Evolutionary conservation across 2,888 invertebrate genomes (phyloP).

Genomic region (Cloeon dipterum): DNA sequence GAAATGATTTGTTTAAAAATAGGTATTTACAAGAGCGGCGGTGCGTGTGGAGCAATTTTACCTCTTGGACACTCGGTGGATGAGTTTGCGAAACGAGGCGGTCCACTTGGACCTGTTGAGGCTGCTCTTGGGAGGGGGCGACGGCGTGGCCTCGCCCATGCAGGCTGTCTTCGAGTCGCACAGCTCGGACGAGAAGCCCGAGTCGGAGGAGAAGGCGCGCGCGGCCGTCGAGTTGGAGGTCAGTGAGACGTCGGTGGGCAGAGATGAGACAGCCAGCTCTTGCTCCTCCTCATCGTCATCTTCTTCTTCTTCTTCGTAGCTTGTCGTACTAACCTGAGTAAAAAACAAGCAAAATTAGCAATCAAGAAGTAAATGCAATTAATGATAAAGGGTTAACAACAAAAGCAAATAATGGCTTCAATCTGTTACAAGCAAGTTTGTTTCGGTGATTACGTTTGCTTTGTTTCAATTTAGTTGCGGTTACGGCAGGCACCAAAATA

Average conservation of each 20-base stretch:
- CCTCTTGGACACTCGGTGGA: slow-evolving; percentile 12
- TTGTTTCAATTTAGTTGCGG: too few relatives aligned
- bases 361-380: too few relatives aligned
- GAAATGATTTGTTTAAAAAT: too few relatives aligned
- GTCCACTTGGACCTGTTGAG: slow-evolving; percentile 32
- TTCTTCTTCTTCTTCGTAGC: background rate
- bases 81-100: slow-evolving; percentile 31
- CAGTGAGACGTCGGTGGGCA: slow-evolving; percentile 8
- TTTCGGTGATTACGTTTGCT: too few relatives aligned
- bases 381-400: too few relatives aligned
- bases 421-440: too few relatives aligned
- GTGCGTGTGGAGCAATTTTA: slow-evolving; percentile 3
- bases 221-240: slow-evolving; percentile 8
- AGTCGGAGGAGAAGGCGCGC: slow-evolving; percentile 22
- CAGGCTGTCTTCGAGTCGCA: slow-evolving; percentile 17
- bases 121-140: slow-evolving; percentile 3
- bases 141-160: slow-evolving; percentile 15
- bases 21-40: too few relatives aligned
- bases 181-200: slow-evolving; percentile 25
- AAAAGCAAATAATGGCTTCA: too few relatives aligned
- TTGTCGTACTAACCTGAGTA: slow-evolving; percentile 1
- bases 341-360: background rate
- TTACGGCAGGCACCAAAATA: too few relatives aligned
- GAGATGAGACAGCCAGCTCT: slow-evolving; percentile 2
- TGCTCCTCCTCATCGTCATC: slow-evolving; percentile 2